A percentile compares a stretch with the other conserved stretches of the same genome.
Evolutionary conservation across 2,797 vertebrate genomes (phyloP).

Genomic region (Schizothorax lantsangensis): DNA sequence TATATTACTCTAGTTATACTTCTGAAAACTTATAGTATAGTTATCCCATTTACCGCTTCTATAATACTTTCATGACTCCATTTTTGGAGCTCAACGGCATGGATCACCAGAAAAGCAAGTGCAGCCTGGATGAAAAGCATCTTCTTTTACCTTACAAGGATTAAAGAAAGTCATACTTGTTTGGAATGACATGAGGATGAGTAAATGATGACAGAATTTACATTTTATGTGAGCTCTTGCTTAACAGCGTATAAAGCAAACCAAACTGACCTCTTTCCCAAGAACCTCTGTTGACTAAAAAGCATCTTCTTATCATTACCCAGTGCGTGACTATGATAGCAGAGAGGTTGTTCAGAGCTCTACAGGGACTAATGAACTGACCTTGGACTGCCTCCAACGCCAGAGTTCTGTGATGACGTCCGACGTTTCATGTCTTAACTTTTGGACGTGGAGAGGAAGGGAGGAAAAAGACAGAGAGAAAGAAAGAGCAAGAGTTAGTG

Average conservation of each 20-base stretch:
- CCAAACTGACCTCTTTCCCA: slow-evolving; percentile 11
- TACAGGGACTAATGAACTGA: slow-evolving; percentile 70
- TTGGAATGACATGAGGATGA: not conserved
- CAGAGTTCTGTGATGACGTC: slow-evolving; percentile 68
- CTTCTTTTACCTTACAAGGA: not conserved
- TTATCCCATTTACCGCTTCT: not conserved
- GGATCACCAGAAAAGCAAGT: not conserved
- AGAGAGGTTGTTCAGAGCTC: slow-evolving; percentile 11
- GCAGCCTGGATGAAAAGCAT: not conserved
- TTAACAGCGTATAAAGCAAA: slow-evolving; percentile 21
- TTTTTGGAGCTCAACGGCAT: not conserved
- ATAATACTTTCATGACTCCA: not conserved
- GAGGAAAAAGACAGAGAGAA: slow-evolving; percentile 45
- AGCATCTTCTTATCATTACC: slow-evolving; percentile 14
- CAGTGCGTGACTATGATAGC: slow-evolving; percentile 35
- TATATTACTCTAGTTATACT: not conserved
- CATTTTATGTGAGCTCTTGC: not conserved
- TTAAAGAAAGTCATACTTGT: slow-evolving; percentile 1
- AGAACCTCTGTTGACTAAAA: slow-evolving; percentile 20
- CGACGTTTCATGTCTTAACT: slow-evolving; percentile 72
- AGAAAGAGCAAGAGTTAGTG: slow-evolving; percentile 68
- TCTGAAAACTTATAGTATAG: not conserved
- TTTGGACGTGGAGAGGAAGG: slow-evolving; percentile 31
- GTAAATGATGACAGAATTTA: not conserved
- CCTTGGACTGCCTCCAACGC: slow-evolving; percentile 70